Evolutionary conservation across 2,797 vertebrate species (phyloP).

Genomic region (Oreochromis grahami): DNA sequence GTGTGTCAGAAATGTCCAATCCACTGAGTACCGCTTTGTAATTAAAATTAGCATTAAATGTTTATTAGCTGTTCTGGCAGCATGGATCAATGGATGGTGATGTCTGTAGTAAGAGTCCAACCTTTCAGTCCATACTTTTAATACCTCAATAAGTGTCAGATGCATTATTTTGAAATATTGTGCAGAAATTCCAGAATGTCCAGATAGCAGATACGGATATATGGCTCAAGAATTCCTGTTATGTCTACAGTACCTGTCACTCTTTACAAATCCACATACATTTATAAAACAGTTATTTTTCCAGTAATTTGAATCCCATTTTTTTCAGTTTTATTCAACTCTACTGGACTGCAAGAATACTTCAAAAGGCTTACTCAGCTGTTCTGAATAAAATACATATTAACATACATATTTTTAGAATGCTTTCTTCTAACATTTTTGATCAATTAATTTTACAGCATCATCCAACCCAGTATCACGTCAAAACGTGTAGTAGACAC

Average conservation of each 20-base stretch:
- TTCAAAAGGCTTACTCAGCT: neutral
- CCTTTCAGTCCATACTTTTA: neutral
- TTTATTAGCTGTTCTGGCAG: neutral
- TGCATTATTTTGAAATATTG: neutral
- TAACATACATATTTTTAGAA: neutral
- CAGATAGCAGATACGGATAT: neutral
- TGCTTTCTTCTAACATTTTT: neutral
- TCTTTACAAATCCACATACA: neutral
- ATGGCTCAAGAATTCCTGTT: neutral
- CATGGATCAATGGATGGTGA: neutral
- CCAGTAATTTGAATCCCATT: too few species aligned
- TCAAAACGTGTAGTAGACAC: neutral
- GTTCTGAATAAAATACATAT: neutral
- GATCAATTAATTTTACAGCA: neutral
- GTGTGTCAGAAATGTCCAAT: neutral
- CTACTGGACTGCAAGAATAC: neutral
- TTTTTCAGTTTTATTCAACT: neutral
- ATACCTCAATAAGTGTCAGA: neutral
- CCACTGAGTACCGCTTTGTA: neutral
- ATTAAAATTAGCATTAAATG: neutral
- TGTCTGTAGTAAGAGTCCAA: neutral
- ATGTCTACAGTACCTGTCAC: neutral
- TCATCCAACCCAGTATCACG: neutral
- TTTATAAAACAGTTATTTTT: neutral
- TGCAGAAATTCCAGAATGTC: neutral